Evolutionary conservation across 2,797 vertebrate genomes (phyloP).

Genomic region (Steatocranus sp.): DNA sequence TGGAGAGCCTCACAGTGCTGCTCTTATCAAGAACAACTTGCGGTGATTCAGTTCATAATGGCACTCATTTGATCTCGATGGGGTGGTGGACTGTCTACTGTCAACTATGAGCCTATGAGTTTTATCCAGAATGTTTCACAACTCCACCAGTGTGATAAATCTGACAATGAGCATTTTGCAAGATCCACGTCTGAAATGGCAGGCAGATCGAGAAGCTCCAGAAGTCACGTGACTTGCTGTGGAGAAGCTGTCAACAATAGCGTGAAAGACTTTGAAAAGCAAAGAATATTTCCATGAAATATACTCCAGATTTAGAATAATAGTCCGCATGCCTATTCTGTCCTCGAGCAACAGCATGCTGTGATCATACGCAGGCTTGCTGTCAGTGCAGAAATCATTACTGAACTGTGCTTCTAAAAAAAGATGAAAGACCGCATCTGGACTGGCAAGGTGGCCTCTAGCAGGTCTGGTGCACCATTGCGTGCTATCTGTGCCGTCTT

Average conservation of each 20-base stretch:
- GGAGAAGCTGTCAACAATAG: conserved; percentile 61
- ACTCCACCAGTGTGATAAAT: conserved; percentile 43
- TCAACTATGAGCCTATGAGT: conserved; percentile 54
- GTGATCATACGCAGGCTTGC: conserved; percentile 63
- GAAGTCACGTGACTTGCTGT: conserved; percentile 37
- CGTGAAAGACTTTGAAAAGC: conserved; percentile 46
- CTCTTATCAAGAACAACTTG: conserved; percentile 68
- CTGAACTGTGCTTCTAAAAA: conserved; percentile 53
- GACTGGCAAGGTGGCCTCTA: conserved; percentile 56
- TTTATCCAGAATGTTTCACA: conserved; percentile 46
- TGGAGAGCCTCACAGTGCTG: conserved; percentile 70
- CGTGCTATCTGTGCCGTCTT: conserved; percentile 66
- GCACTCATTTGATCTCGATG: conserved; percentile 68
- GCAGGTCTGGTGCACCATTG: conserved; percentile 48
- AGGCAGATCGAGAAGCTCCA: conserved; percentile 15
- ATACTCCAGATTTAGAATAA: conserved; percentile 64
- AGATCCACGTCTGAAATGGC: conserved; percentile 13
- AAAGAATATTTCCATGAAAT: conserved; percentile 61
- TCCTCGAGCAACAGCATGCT: conserved; percentile 50
- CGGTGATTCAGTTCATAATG: conserved; percentile 49
- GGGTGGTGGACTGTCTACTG: conserved; percentile 64
- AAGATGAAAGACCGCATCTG: conserved; percentile 68
- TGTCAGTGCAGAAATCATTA: conserved; percentile 69
- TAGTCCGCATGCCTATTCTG: conserved; percentile 45
- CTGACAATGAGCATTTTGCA: conserved; percentile 52